Evolutionary conservation across 1,140 invertebrate genomes (phyloP), one percentile per base, ranked within the genome.

Genomic region (Ridgeia piscesae): DNA sequence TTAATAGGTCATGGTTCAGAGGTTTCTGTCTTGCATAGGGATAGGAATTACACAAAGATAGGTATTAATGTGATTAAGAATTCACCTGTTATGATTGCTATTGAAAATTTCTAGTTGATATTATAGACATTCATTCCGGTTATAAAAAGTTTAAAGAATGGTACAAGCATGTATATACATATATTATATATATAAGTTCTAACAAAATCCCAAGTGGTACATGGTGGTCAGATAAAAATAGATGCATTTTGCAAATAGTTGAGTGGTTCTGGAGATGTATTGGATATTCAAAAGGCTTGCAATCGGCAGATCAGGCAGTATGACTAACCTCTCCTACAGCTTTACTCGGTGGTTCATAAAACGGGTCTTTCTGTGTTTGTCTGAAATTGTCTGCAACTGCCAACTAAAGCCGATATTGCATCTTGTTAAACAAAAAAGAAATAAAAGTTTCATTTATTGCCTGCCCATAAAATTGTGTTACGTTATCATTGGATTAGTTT

Each of bases 111-210:
- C 58, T 77, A 77, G 58, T 77, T 77, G 2, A 77, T 77, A 77
- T 77, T 77, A 21, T 77, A 77, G 58, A 4, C 17, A 77, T 77
- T 50, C 8, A 77, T 77, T 77, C 58, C 17, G 58, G 58, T 21
- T 77, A 77, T 77, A 21, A 27, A n/a, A 1, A 77, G 58, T 77
- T 77, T 77, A 77, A 77, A 77, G 58, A 21, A 77, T 77, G 58
- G 58, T 77, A 77, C 58, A 77, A 77, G 58, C 58, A 77, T 77
- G 58, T 77, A 77, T 77, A 77, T 77, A 77, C 58, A 77, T 77
- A 77, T 42, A 42, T 42, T 42, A 42, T 42, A 42, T 42, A 42
- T 77, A 77, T 1, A 77, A 77, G 58, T 77, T 77, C 58, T 21
- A 77, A 77, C 58, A 27, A 77, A 77, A 77, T 77, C 17, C n/a